Conservation (phyloP, 2,797 vertebrate genomes). For the Ispidina picta region DNA sequence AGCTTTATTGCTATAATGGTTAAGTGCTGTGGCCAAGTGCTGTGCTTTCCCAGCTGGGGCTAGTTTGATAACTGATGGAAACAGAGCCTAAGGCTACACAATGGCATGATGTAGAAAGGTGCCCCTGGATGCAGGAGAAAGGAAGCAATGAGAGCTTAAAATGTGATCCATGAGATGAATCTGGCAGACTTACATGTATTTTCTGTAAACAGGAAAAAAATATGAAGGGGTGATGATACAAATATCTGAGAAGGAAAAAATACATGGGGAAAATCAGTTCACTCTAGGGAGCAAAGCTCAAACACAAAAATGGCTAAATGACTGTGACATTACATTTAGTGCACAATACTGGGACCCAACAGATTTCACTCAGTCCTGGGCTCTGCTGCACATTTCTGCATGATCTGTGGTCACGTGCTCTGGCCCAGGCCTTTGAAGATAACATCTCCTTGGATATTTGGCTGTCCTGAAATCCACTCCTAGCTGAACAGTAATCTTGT, state of each 20-base stretch:
- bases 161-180: background rate
- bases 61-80: background rate
- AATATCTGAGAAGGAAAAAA: background rate
- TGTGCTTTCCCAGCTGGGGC: background rate
- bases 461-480: background rate
- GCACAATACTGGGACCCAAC: background rate
- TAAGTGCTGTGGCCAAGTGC: background rate
- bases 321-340: background rate
- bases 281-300: background rate
- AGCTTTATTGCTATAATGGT: background rate
- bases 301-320: background rate
- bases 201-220: constrained; percentile 2
- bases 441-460: background rate
- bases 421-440: background rate
- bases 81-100: background rate
- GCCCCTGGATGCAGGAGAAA: background rate
- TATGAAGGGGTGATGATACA: background rate
- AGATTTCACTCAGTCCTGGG: background rate
- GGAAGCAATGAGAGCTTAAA: background rate
- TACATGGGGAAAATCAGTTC: background rate
- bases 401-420: background rate
- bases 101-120: rapidly evolving
- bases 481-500: background rate
- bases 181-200: background rate
- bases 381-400: background rate